Percentiles rank a stretch among this genome's conserved stretches.
Conservation (phyloP, 1,140 invertebrate genomes). For the Saccostrea echinata region DNA sequence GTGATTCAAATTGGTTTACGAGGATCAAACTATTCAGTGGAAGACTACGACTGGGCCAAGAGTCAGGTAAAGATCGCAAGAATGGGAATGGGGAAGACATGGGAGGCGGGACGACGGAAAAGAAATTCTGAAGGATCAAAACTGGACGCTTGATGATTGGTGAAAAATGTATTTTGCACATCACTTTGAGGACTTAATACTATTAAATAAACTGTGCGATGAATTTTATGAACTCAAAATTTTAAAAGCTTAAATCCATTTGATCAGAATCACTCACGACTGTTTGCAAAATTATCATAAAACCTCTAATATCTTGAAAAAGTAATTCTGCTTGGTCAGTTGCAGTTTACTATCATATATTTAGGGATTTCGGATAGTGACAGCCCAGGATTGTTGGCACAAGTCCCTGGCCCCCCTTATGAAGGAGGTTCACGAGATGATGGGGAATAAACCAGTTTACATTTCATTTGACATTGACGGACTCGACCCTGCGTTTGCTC, state of each 20-base stretch:
- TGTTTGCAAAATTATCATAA: too few relatives aligned
- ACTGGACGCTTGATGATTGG: too few relatives aligned
- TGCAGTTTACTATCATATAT: neutral
- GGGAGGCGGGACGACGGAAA: too few relatives aligned
- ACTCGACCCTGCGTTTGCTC: constrained; percentile 91
- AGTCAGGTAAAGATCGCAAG: constrained; percentile 65
- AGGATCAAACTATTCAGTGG: constrained; percentile 68
- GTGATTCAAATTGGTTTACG: constrained; percentile 80
- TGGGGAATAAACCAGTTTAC: constrained; percentile 87
- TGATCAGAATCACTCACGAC: too few relatives aligned
- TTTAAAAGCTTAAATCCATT: too few relatives aligned
- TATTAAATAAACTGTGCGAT: too few relatives aligned
- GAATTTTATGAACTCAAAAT: too few relatives aligned
- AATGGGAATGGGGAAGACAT: neutral
- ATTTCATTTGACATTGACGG: constrained; percentile 96
- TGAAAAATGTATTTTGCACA: too few relatives aligned
- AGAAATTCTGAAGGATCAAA: too few relatives aligned
- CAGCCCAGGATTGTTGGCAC: constrained; percentile 71
- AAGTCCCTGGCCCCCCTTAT: constrained; percentile 74
- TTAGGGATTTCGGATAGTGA: constrained; percentile 74
- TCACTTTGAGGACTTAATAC: too few relatives aligned
- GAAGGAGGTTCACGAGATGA: constrained; percentile 71
- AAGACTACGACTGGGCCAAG: constrained; percentile 73
- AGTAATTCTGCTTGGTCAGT: too few relatives aligned
- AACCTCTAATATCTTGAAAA: too few relatives aligned